Evolutionary conservation across 2,113 vertebrate genomes (phyloP).

Genomic region (Nanorana parkeri): DNA sequence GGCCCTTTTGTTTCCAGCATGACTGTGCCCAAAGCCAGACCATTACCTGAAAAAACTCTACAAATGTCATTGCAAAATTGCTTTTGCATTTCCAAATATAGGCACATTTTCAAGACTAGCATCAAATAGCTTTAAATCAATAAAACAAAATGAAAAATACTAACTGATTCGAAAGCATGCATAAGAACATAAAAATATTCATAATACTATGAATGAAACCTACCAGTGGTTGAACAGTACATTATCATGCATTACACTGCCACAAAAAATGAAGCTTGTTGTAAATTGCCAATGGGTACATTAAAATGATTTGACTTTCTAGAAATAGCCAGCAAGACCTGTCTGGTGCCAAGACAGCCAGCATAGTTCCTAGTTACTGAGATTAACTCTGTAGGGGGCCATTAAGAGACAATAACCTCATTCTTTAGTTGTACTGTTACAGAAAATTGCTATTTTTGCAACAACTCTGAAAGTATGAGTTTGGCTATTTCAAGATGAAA

Average conservation of each 20-base stretch:
- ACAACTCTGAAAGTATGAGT: slow-evolving; percentile 5
- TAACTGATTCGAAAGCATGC: background rate
- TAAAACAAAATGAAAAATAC: background rate
- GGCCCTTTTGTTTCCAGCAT: no score
- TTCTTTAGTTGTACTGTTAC: slow-evolving; percentile 31
- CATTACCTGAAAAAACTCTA: no score
- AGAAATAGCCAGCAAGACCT: slow-evolving; percentile 31
- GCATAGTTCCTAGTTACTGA: slow-evolving; percentile 14
- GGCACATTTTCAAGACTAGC: no score
- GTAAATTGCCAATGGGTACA: slow-evolving; percentile 18
- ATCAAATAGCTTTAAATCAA: no score
- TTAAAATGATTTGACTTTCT: slow-evolving; percentile 10
- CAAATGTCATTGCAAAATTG: no score
- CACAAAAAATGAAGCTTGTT: slow-evolving; percentile 1
- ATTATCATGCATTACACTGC: slow-evolving; percentile 12
- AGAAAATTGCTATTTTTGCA: slow-evolving; percentile 41
- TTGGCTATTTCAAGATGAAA: slow-evolving; percentile 7
- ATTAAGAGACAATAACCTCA: slow-evolving; percentile 37
- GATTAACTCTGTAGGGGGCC: slow-evolving; percentile 41
- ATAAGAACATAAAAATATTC: slow-evolving; percentile 21
- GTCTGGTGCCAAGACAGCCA: slow-evolving; percentile 18
- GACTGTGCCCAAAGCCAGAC: no score
- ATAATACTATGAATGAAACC: background rate
- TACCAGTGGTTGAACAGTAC: slow-evolving; percentile 4
- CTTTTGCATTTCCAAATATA: no score